Evolutionary conservation across 2,113 vertebrate genomes (phyloP), one percentile per base, ranked within the genome.

Genomic region (Miniopterus natalensis): DNA sequence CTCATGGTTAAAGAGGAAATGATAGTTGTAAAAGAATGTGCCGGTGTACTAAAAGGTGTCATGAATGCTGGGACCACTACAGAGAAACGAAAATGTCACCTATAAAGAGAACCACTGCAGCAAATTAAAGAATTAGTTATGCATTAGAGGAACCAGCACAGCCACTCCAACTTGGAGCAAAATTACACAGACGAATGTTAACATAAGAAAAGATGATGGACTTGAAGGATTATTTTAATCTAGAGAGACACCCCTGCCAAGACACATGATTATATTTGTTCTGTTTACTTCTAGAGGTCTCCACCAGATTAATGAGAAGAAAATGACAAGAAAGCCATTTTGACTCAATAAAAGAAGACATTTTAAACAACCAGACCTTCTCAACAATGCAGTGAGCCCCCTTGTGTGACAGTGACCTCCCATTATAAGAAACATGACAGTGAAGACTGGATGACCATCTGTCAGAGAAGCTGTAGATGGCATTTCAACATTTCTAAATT

Each of bases 301-400:
- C 29, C 70, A 68, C 31, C 78, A 95, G 57, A 55, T n/a, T 78
- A 78, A 71, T 36, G 59, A 79, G 61, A 66, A 3, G 18, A 17
- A 71, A 89, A 36, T 74, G 45, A 81, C 0, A 73, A 91, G 47
- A 94, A 83, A 95, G 51, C 25, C 57, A 86, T 68, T 90, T 71
- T 55, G 84, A 27, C 45, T 94, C 61, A 53, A 84, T 89, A 59
- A 94, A 88, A 95, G 13, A 93, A 92, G 55, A 70, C 36, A 93
- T 68, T 91, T 92, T 78, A 90, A 96, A 86, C 20, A 91, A 93
- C 13, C 20, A 74, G 66, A 51, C 51, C 12, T 93, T 95, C 80
- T 57, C 63, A 79, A 81, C n/a, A 78, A 75, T 36, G 63, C 94
- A 81, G 49, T 84, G 36, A 90, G 27, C 11, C 31, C 42, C 73